Conservation (phyloP, 1,140 invertebrate genomes). For the Nephila pilipes region DNA sequence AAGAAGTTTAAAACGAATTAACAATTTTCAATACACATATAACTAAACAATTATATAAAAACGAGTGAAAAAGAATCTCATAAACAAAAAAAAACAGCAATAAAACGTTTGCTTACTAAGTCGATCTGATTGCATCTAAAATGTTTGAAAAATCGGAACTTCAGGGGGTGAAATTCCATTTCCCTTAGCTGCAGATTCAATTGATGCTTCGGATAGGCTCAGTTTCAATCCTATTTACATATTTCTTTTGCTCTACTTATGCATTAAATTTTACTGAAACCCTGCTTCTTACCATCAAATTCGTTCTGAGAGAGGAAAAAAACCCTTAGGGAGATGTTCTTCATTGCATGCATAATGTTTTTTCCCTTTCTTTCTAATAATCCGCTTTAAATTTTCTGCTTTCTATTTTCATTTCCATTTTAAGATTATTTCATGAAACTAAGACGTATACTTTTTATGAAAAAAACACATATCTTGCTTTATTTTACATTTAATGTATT, state of each 20-base stretch:
- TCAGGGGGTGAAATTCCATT: neutral
- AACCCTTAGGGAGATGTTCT: neutral
- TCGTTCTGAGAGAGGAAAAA: neutral
- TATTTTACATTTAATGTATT: neutral
- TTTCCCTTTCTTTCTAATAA: neutral
- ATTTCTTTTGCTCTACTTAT: neutral
- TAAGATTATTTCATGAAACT: neutral
- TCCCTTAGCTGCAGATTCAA: neutral
- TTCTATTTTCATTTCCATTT: neutral
- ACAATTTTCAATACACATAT: neutral
- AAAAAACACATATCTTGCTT: neutral
- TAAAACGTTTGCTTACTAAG: neutral
- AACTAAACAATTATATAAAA: neutral
- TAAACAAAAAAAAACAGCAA: neutral
- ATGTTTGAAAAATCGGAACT: neutral
- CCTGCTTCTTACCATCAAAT: neutral
- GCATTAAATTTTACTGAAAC: neutral
- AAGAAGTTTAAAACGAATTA: too few relatives aligned
- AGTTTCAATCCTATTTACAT: constrained; percentile 36
- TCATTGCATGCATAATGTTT: neutral
- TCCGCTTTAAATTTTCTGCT: neutral
- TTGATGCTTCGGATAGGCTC: neutral
- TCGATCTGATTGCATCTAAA: neutral
- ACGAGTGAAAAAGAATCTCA: neutral
- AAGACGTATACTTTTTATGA: neutral